Evolutionary conservation across 2,113 vertebrate species (phyloP).

Genomic region (Hiodon tergisus): DNA sequence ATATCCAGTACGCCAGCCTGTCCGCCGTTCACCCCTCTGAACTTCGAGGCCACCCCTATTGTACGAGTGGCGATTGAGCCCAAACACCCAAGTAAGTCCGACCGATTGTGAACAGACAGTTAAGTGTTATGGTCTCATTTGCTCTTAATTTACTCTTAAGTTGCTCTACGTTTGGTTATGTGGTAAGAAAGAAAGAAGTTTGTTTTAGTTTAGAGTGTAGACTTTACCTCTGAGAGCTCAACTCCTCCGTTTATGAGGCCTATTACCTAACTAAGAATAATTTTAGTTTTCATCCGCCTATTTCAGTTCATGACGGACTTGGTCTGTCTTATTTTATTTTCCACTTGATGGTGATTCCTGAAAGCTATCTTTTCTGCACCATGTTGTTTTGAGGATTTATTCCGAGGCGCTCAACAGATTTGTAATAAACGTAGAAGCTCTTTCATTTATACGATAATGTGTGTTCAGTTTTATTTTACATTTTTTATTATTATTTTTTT

Average conservation of each 20-base stretch:
- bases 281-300: background rate
- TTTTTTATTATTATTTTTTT: background rate
- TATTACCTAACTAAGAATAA: background rate
- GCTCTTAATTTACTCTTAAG: background rate
- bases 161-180: background rate
- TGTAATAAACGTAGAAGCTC: background rate
- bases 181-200: no score
- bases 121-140: background rate
- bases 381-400: slow-evolving; percentile 4
- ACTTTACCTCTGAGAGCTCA: no score
- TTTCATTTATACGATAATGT: background rate
- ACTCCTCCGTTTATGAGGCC: background rate
- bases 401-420: slow-evolving; percentile 7
- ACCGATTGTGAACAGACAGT: background rate
- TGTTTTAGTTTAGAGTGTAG: no score
- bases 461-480: background rate
- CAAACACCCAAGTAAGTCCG: slow-evolving; percentile 82
- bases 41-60: slow-evolving; percentile 88
- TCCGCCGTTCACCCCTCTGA: slow-evolving; percentile 83
- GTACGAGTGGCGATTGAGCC: slow-evolving; percentile 91
- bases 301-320: background rate
- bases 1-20: slow-evolving; percentile 77
- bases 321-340: slow-evolving; percentile 22
- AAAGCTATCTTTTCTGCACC: background rate
- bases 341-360: slow-evolving; percentile 19